phyloP scores from a whole-genome alignment of 2,113 vertebrate genomes.

The Pristiophorus japonicus region DNA sequence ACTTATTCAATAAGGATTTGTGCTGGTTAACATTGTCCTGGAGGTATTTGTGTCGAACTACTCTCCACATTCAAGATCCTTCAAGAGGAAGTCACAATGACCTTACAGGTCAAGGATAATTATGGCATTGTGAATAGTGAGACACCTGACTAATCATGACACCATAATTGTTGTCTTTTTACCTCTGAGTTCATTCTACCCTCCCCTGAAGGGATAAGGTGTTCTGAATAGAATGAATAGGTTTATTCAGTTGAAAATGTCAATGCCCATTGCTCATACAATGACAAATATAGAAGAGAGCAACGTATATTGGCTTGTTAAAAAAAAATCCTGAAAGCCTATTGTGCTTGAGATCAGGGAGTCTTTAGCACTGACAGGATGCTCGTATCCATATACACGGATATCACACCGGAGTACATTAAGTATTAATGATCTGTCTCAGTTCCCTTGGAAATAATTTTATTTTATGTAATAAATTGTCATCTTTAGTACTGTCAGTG shows the following conservation, averaged over 20 bases:
- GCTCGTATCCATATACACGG: no score
- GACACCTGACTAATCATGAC: background rate
- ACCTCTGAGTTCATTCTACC: background rate
- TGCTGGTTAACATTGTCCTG: background rate
- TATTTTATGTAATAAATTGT: background rate
- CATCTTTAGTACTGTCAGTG: background rate
- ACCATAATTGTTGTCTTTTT: background rate
- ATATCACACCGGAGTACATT: background rate
- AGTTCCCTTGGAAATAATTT: background rate
- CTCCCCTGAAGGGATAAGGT: background rate
- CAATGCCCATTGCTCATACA: background rate
- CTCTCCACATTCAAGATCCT: background rate
- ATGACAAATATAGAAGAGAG: background rate
- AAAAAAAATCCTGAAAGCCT: background rate
- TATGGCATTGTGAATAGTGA: background rate
- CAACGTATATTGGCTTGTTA: background rate
- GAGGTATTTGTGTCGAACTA: background rate
- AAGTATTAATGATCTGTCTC: background rate
- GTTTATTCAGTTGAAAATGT: background rate
- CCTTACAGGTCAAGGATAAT: slow-evolving; percentile 9
- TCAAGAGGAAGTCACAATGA: background rate
- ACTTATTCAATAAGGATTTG: background rate
- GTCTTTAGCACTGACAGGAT: background rate
- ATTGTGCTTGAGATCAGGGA: background rate
- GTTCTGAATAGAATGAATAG: background rate